Evolutionary conservation across 2,888 invertebrate species (phyloP).

Genomic region (Sisyra nigra): DNA sequence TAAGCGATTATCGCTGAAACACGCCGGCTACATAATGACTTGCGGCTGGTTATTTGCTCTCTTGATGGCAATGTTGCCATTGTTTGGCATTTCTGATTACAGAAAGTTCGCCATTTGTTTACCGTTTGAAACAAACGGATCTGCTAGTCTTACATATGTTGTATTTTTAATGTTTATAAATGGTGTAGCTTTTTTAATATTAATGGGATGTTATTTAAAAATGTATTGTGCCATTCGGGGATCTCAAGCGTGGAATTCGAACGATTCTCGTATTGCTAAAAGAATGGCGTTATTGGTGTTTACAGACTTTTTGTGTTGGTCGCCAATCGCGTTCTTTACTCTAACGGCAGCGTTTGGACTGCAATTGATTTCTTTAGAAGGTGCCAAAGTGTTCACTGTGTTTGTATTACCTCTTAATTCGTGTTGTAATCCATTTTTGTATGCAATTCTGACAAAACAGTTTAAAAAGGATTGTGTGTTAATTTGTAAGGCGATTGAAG

Average conservation of each 20-base stretch:
- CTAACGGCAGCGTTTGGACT: conserved; percentile 85
- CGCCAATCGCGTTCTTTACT: conserved; percentile 91
- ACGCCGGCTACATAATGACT: conserved; percentile 84
- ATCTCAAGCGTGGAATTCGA: conserved; percentile 93
- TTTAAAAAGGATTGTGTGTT: conserved; percentile 95
- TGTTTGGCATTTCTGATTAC: conserved; percentile 87
- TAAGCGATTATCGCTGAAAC: conserved; percentile 77
- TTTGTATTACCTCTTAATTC: conserved; percentile 92
- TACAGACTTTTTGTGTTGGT: conserved; percentile 96
- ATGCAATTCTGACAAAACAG: conserved; percentile 94
- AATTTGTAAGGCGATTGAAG: conserved; percentile 91
- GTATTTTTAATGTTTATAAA: conserved; percentile 83
- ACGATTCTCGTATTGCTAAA: conserved; percentile 91
- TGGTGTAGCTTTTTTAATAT: conserved; percentile 82
- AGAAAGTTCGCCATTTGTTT: conserved; percentile 92
- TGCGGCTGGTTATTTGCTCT: conserved; percentile 86
- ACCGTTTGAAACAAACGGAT: conserved; percentile 78
- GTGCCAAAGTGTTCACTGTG: conserved; percentile 91
- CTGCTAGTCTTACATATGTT: conserved; percentile 73
- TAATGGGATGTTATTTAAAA: conserved; percentile 91
- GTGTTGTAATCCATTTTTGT: conserved; percentile 95
- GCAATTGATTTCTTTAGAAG: conserved; percentile 80
- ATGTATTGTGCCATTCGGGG: conserved; percentile 98
- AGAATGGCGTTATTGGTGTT: conserved; percentile 93
- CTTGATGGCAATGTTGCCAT: conserved; percentile 72